Base-by-base conservation (phyloP, 2,888 invertebrate genomes). In the Lissocephala sabroskyi region DNA sequence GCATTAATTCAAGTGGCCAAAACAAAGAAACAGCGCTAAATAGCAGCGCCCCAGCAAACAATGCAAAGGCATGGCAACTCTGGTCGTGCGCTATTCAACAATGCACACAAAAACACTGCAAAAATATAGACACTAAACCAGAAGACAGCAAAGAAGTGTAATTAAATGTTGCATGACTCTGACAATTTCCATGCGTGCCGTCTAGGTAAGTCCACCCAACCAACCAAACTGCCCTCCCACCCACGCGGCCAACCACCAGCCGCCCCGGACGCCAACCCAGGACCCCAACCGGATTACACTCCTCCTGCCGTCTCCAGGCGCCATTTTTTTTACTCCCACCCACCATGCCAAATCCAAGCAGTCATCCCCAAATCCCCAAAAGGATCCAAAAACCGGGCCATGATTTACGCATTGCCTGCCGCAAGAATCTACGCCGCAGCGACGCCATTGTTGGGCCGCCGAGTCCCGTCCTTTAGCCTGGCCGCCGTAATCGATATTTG, bases 241-340 rank as follows among this genome's bases (percentile, higher is more conserved):
- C n/a, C n/a, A 17, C 3, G 33, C 13, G 9, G 13, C 16, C 36
- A 36, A 41, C 18, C 36, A 49, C 43, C 41, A 49, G 32, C 36
- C 36, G 1, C 11, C 19, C 32, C 13, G 13, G 35, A n/a, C 19
- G 7, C 13, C 30, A n/a, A n/a, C 13, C 9, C 18, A 23, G 13
- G 39, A 13, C 39, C 13, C 18, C n/a, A 13, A 19, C 39, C 4
- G n/a, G 1, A 18, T 16, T 16, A 29, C 28, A 18, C 45, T 36
- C 36, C 17, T 46, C 47, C 32, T 41, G 16, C 46, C 50, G 53
- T 43, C 46, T 16, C 32, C 62, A 50, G 62, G 62, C 62, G 62
- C 62, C 62, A 62, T 62, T 62, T 62, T 62, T 43, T 41, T 30
- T 46, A 14, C 35, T 35, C 7, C 7, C 7, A 23, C 4, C 4